Evolutionary conservation across 1,140 invertebrate species (phyloP).

Genomic region (Macrotrachela quadricornifera): DNA sequence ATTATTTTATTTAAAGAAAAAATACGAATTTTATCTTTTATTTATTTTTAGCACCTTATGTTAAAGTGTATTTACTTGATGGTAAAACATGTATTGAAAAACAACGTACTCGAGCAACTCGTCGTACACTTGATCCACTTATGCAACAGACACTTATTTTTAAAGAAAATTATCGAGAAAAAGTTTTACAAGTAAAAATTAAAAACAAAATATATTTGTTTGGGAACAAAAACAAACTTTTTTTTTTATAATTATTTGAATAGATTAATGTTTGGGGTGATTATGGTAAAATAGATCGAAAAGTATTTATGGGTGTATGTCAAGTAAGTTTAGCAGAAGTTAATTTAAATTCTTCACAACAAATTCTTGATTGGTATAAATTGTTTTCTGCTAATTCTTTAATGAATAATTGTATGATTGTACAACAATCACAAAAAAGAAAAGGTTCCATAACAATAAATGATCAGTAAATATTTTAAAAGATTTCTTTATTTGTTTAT

Average conservation of each 20-base stretch:
- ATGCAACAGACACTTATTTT: constrained; percentile 88
- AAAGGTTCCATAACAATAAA: neutral
- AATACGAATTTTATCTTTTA: no score
- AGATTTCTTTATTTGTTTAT: neutral
- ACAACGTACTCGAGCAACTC: constrained; percentile 61
- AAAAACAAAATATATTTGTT: no score
- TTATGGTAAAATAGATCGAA: constrained; percentile 69
- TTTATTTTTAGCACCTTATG: constrained; percentile 61
- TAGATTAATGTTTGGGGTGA: constrained; percentile 69
- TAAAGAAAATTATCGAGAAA: constrained; percentile 61
- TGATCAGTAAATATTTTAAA: neutral
- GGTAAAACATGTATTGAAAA: constrained; percentile 80
- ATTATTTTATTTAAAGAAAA: constrained; percentile 8
- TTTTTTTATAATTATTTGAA: no score
- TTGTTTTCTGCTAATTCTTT: constrained; percentile 87
- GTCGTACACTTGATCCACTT: constrained; percentile 78
- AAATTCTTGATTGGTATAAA: constrained; percentile 98
- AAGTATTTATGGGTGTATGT: constrained; percentile 97
- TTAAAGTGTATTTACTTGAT: constrained; percentile 85
- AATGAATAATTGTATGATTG: constrained; percentile 45
- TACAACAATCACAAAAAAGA: constrained; percentile 12
- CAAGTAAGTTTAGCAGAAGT: constrained; percentile 95
- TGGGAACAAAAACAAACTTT: no score
- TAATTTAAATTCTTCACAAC: constrained; percentile 49
- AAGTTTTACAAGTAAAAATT: constrained; percentile 62